Conservation (phyloP, 1,140 invertebrate genomes). For the Gonatopus flavifemur region DNA sequence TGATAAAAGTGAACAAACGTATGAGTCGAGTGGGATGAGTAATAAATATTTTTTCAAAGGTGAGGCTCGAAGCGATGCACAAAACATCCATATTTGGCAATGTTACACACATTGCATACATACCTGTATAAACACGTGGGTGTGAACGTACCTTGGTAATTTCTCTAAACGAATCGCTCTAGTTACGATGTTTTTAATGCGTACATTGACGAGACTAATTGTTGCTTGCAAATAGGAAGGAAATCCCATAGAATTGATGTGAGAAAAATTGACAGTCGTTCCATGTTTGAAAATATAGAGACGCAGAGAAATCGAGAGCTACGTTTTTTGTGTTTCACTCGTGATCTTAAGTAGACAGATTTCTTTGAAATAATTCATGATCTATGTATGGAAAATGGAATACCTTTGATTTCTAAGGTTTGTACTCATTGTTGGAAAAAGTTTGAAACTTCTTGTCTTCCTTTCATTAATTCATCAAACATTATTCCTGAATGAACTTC, state of each 20-base stretch:
- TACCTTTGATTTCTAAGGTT: no score
- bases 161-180: conserved; percentile 34
- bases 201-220: conserved; percentile 23
- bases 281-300: conserved; percentile 4
- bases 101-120: conserved; percentile 14
- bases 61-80: conserved; percentile 11
- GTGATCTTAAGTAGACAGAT: no score
- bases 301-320: not conserved
- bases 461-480: no score
- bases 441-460: no score
- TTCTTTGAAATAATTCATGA: no score
- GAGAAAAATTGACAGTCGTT: conserved; percentile 2
- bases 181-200: conserved; percentile 35
- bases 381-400: no score
- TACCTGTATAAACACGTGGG: conserved; percentile 20
- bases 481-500: no score
- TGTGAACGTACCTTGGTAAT: conserved; percentile 36
- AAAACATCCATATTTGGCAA: conserved; percentile 35
- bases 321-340: no score
- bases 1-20: no score
- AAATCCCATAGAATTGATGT: no score
- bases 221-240: no score
- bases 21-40: not conserved
- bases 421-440: no score
- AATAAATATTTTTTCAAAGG: not conserved